Conservation (phyloP, 2,797 vertebrate genomes). For the Falco columbarius region DNA sequence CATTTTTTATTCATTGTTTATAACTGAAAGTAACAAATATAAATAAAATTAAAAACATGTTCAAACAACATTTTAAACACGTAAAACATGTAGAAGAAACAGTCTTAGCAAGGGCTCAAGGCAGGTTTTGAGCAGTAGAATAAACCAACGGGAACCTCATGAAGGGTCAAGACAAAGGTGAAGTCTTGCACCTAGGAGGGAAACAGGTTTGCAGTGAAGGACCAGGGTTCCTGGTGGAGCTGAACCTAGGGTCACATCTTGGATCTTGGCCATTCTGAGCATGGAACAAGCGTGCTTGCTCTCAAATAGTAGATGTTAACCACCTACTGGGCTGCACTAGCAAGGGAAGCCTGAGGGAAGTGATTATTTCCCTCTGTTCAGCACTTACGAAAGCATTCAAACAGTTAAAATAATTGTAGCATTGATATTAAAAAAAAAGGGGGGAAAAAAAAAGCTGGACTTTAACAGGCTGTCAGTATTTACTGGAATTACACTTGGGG, state of each 20-base stretch:
- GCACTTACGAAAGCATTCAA: not conserved
- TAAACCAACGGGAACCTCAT: not conserved
- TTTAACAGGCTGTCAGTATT: slow-evolving; percentile 3
- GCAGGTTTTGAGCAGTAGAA: not conserved
- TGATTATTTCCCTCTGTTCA: not conserved
- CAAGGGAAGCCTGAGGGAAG: not conserved
- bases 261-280: not conserved
- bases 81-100: not conserved
- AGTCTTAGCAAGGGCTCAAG: not conserved
- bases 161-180: not conserved
- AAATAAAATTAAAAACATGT: not conserved
- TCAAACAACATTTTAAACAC: not conserved
- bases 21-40: slow-evolving; percentile 11
- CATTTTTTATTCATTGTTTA: not conserved
- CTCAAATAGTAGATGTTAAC: not conserved
- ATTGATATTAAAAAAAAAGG: not conserved
- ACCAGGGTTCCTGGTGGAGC: not conserved
- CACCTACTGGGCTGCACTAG: not conserved
- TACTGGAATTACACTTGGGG: slow-evolving; percentile 13
- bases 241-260: not conserved
- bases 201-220: not conserved
- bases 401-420: slow-evolving; percentile 4
- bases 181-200: not conserved
- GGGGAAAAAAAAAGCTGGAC: not conserved
- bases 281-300: not conserved